These are phyloP conservation scores for Lasioglossum marginatum DNA, from an alignment of 2,888 invertebrate species.

Conservation along the genomic window DNA sequence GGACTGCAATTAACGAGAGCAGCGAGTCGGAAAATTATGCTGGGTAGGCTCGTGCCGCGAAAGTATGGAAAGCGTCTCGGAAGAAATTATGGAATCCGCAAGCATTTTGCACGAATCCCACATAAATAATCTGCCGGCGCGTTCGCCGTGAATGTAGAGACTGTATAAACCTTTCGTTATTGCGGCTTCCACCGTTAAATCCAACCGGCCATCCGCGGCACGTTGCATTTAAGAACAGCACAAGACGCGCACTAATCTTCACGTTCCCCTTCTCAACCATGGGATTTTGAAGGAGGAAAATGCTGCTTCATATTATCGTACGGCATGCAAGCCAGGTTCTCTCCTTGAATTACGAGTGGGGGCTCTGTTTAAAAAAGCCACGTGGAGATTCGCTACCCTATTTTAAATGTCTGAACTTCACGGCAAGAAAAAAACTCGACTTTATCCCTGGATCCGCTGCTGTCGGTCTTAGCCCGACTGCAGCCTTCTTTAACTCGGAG, in stretches of 20 bases:
- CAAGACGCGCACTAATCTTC: conserved; percentile 62
- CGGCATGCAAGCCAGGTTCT: conserved; percentile 34
- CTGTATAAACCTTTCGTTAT: conserved; percentile 62
- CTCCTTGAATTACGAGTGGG: conserved; percentile 25
- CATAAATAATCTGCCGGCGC: conserved; percentile 48
- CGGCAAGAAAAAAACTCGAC: neutral
- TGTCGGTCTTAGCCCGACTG: neutral
- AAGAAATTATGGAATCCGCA: conserved; percentile 52
- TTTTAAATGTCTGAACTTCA: conserved; percentile 7
- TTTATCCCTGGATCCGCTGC: neutral
- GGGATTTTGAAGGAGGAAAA: conserved; percentile 42
- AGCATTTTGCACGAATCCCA: conserved; percentile 47
- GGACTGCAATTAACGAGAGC: conserved; percentile 37
- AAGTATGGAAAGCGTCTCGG: conserved; percentile 34
- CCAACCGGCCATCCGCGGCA: conserved; percentile 38
- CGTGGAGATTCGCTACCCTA: neutral
- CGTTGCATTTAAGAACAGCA: conserved; percentile 58
- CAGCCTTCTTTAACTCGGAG: neutral
- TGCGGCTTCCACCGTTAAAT: conserved; percentile 49
- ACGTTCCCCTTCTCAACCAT: conserved; percentile 39
- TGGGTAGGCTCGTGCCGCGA: conserved; percentile 2
- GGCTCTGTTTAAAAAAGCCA: conserved; percentile 10
- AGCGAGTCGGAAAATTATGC: conserved; percentile 22
- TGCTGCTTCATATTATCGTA: conserved; percentile 29
- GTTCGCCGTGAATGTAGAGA: conserved; percentile 26